Percentiles rank a stretch among this genome's conserved stretches.
phyloP scores from a whole-genome alignment of 2,888 invertebrate genomes.

The Noctua janthina region DNA sequence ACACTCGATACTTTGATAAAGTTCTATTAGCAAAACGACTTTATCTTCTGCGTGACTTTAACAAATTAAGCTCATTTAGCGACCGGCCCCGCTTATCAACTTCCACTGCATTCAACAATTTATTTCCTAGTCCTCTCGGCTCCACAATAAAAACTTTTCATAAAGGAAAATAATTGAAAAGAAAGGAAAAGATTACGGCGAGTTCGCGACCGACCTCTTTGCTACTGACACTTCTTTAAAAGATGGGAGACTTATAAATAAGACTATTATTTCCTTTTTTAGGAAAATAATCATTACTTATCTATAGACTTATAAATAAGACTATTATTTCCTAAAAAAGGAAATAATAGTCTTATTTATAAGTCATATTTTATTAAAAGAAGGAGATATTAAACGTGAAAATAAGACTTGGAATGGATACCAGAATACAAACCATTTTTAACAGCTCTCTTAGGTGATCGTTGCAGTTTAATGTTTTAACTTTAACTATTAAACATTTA shows the following conservation, averaged over 20 bases:
- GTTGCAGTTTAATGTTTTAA: not conserved
- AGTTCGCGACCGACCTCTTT: constrained; percentile 41
- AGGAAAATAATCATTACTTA: too few species aligned
- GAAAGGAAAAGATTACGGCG: constrained; percentile 56
- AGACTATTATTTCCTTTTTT: constrained; percentile 19
- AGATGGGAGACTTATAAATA: constrained; percentile 36
- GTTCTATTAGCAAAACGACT: constrained; percentile 74
- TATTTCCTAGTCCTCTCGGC: constrained; percentile 63
- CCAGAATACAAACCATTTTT: not conserved
- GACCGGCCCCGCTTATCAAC: constrained; percentile 66
- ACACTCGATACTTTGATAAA: constrained; percentile 71
- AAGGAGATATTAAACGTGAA: not conserved
- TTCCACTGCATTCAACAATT: constrained; percentile 71
- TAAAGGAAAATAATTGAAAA: constrained; percentile 63
- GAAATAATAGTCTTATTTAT: too few species aligned
- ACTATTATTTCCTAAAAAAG: not conserved
- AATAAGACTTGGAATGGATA: not conserved
- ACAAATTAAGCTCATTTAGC: constrained; percentile 86
- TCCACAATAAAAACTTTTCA: constrained; percentile 63
- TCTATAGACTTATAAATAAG: constrained; percentile 39
- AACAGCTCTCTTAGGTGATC: not conserved
- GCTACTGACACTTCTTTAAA: constrained; percentile 41
- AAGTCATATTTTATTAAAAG: not conserved
- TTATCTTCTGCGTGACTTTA: constrained; percentile 80
- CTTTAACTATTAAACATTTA: not conserved